Conservation (phyloP, 2,888 invertebrate species). For the Hoplodrina ambigua region DNA sequence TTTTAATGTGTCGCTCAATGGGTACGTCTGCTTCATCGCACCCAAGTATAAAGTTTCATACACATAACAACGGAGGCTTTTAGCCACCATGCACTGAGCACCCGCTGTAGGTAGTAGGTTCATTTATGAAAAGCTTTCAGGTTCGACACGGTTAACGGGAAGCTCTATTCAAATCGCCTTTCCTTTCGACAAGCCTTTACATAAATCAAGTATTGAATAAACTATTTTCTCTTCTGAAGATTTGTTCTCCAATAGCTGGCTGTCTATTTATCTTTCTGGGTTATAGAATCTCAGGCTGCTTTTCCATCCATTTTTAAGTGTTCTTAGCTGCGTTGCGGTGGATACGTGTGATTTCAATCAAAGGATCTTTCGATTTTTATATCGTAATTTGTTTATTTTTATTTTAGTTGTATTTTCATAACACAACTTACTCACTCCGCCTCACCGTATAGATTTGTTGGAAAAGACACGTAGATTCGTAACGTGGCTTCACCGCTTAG, state of each 20-base stretch:
- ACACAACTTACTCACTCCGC: neutral
- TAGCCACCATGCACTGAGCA: constrained; percentile 81
- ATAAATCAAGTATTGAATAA: constrained; percentile 85
- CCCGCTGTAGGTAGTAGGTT: constrained; percentile 73
- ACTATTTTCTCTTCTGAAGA: constrained; percentile 76
- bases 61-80: constrained; percentile 77
- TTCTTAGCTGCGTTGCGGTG: too few species aligned
- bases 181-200: constrained; percentile 82
- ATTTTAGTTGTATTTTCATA: neutral
- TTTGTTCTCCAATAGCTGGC: constrained; percentile 63
- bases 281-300: neutral
- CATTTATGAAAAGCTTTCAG: constrained; percentile 89
- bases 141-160: constrained; percentile 81
- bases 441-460: neutral
- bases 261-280: constrained; percentile 36
- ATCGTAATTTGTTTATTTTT: too few species aligned
- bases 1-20: constrained; percentile 68
- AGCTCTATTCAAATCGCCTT: constrained; percentile 87
- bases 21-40: constrained; percentile 69
- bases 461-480: neutral
- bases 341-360: too few species aligned
- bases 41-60: constrained; percentile 79
- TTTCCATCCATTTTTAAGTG: neutral
- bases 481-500: neutral
- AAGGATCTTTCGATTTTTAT: too few species aligned